Percentiles rank a stretch among this genome's conserved stretches.
These are phyloP conservation scores for Panurus biarmicus DNA, from an alignment of 2,113 vertebrate species.

Conservation along the genomic window DNA sequence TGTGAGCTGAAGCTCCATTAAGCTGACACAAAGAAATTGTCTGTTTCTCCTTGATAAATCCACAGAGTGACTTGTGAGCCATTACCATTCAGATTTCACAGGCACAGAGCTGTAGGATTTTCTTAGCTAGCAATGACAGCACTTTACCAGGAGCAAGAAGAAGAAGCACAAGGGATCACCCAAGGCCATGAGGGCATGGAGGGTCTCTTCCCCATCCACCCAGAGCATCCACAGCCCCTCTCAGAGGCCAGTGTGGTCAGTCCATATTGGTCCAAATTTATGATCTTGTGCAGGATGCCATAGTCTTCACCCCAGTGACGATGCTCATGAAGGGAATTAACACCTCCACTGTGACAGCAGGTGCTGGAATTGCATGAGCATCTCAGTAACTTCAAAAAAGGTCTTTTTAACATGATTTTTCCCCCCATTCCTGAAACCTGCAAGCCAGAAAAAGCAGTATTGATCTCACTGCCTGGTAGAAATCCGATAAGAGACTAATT, in stretches of 20 bases:
- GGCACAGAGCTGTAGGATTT: neutral
- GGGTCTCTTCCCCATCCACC: neutral
- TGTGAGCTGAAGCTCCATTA: neutral
- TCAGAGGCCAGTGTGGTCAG: too few species aligned
- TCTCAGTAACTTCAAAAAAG: neutral
- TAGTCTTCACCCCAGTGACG: neutral
- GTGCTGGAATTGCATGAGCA: neutral
- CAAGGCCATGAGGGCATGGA: neutral
- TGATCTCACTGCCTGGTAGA: neutral
- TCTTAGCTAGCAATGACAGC: neutral
- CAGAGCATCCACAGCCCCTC: neutral
- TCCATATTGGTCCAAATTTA: neutral
- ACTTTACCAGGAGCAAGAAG: neutral
- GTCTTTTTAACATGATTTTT: neutral
- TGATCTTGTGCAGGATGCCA: neutral
- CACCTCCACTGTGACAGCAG: neutral
- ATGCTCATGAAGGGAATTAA: fast-evolving
- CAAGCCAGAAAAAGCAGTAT: neutral
- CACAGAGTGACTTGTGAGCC: neutral
- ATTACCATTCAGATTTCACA: neutral
- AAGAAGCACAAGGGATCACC: fast-evolving
- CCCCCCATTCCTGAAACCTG: neutral
- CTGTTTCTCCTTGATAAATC: neutral
- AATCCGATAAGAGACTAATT: neutral
- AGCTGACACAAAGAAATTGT: neutral